phyloP scores from a whole-genome alignment of 2,888 invertebrate genomes.

The Drosophila nr. perissopoda region DNA sequence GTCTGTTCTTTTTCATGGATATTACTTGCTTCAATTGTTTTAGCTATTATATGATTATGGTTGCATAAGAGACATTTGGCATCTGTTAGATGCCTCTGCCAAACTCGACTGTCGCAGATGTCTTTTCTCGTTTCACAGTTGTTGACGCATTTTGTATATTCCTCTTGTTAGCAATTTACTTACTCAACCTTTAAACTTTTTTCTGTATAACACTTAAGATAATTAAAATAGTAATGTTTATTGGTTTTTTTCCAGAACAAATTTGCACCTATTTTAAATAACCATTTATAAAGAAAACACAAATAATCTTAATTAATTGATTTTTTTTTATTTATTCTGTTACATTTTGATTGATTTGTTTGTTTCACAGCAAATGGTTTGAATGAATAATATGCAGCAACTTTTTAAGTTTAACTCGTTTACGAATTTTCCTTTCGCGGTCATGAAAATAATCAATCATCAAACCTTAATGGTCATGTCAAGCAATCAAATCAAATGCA shows the following conservation, averaged over 20 bases:
- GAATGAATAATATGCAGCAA: background rate
- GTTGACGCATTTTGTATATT: background rate
- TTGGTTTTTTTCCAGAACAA: background rate
- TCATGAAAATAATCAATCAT: constrained; percentile 66
- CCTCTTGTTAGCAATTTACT: background rate
- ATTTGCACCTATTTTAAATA: background rate
- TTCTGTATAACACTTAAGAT: background rate
- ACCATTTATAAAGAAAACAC: background rate
- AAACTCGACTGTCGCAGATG: background rate
- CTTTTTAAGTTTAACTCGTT: background rate
- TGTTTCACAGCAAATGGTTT: background rate
- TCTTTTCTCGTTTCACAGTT: background rate
- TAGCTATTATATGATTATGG: background rate
- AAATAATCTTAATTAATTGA: background rate
- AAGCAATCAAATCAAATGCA: constrained; percentile 65
- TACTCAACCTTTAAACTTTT: background rate
- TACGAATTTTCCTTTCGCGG: background rate
- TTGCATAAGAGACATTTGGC: background rate
- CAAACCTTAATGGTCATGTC: constrained; percentile 54
- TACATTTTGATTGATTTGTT: background rate
- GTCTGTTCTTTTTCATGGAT: background rate
- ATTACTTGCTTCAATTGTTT: background rate
- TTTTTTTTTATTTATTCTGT: background rate
- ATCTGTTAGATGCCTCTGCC: background rate
- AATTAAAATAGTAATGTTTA: background rate